Conservation (phyloP, 2,888 invertebrate genomes). For the Bedellia somnulentella region DNA sequence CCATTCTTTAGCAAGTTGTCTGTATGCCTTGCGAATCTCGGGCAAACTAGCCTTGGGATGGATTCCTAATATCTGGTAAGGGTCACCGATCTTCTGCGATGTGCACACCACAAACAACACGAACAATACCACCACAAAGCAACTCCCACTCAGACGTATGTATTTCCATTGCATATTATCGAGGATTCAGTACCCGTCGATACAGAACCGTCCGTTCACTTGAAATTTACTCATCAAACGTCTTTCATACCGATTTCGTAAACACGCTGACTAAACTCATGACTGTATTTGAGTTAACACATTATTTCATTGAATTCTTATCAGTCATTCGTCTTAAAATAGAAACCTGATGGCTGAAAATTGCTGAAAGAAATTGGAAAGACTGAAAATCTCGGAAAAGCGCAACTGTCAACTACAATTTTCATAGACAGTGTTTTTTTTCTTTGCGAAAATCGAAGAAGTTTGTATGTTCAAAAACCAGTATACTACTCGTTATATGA, state of each 20-base stretch:
- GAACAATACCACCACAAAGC: constrained; percentile 24
- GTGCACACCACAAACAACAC: constrained; percentile 21
- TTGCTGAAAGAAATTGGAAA: constrained; percentile 32
- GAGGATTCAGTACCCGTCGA: constrained; percentile 17
- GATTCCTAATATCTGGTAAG: constrained; percentile 82
- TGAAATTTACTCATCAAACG: constrained; percentile 24
- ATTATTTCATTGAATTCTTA: constrained; percentile 29
- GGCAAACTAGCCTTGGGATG: constrained; percentile 71
- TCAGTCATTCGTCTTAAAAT: constrained; percentile 55
- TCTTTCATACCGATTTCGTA: constrained; percentile 21
- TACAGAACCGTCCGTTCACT: constrained; percentile 19
- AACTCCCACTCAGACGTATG: constrained; percentile 34
- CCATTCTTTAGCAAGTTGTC: constrained; percentile 90
- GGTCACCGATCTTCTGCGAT: constrained; percentile 68
- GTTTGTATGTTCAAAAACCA: too few relatives aligned
- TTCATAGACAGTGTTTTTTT: constrained; percentile 18
- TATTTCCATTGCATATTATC: constrained; percentile 51
- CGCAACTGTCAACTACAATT: constrained; percentile 23
- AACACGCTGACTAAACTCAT: constrained; percentile 22
- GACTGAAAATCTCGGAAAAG: constrained; percentile 36
- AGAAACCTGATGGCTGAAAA: constrained; percentile 39
- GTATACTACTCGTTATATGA: too few relatives aligned
- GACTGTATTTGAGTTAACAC: constrained; percentile 20
- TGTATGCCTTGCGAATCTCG: constrained; percentile 89
- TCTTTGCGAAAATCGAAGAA: constrained; percentile 8